Evolutionary conservation across 2,797 vertebrate genomes (phyloP).

Genomic region (Coregonus sp.): DNA sequence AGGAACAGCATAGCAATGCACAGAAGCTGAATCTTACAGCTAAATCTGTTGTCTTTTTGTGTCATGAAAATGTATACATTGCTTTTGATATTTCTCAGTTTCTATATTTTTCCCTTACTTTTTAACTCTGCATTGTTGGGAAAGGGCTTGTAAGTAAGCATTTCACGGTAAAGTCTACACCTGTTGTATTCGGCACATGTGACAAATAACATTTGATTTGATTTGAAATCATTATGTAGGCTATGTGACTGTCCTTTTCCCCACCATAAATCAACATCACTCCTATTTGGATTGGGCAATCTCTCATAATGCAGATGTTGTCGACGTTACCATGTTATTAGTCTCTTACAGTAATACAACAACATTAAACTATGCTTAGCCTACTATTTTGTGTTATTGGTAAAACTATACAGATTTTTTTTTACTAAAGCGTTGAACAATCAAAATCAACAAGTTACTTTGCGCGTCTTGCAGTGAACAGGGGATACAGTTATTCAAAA

Average conservation of each 20-base stretch:
- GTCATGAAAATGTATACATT: neutral
- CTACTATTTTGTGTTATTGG: neutral
- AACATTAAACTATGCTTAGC: neutral
- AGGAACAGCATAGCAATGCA: conserved; percentile 37
- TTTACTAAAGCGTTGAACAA: neutral
- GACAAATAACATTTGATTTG: neutral
- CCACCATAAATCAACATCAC: neutral
- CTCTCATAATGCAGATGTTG: neutral
- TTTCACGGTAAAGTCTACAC: too few relatives aligned
- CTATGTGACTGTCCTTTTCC: neutral
- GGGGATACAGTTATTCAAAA: neutral
- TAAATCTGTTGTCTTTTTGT: neutral
- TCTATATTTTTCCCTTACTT: too few relatives aligned
- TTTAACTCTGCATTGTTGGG: too few relatives aligned
- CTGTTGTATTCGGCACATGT: too few relatives aligned
- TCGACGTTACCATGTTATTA: neutral
- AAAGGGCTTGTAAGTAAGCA: too few relatives aligned
- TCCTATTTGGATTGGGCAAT: neutral
- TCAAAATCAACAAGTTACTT: neutral
- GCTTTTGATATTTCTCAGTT: neutral
- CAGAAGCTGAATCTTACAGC: conserved; percentile 10
- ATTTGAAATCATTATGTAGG: neutral
- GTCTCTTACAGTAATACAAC: neutral
- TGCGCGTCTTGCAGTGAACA: neutral
- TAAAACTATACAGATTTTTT: neutral